A percentile compares a stretch with the other conserved stretches of the same genome.
Evolutionary conservation across 2,888 invertebrate genomes (phyloP).

Genomic region (Acrobasis consociella): DNA sequence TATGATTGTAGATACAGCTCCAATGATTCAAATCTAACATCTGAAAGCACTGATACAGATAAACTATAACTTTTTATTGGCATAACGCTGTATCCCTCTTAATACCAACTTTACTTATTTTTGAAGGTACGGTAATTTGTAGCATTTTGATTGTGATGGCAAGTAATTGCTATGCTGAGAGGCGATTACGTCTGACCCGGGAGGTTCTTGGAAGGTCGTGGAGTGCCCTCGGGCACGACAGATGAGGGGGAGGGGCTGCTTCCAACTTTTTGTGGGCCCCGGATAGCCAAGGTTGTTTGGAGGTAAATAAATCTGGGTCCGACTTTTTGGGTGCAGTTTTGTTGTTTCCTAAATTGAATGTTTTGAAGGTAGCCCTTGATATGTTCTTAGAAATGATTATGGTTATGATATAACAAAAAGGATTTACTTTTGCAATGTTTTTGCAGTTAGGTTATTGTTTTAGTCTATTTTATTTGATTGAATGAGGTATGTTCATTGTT

Average conservation of each 20-base stretch:
- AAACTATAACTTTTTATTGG: neutral
- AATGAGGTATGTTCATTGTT: too few species aligned
- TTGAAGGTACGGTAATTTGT: slow-evolving; percentile 62
- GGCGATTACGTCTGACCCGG: slow-evolving; percentile 63
- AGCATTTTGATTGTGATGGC: slow-evolving; percentile 74
- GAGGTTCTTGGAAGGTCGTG: slow-evolving; percentile 64
- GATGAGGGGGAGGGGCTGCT: slow-evolving; percentile 61
- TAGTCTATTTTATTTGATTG: too few species aligned
- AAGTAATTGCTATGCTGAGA: slow-evolving; percentile 62
- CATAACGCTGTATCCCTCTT: neutral
- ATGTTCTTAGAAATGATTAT: slow-evolving; percentile 40
- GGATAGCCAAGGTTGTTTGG: slow-evolving; percentile 46
- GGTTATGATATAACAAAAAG: slow-evolving; percentile 30
- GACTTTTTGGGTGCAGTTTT: neutral
- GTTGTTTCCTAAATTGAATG: neutral
- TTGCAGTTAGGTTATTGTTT: too few species aligned
- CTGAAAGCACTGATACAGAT: too few species aligned
- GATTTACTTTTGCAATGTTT: too few species aligned
- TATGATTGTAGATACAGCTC: too few species aligned
- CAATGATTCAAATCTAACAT: neutral
- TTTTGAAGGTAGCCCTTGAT: slow-evolving; percentile 24
- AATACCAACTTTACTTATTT: slow-evolving; percentile 26
- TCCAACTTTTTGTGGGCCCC: slow-evolving; percentile 50
- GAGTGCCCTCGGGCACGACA: slow-evolving; percentile 53
- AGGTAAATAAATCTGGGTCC: slow-evolving; percentile 32